A percentile compares a stretch with the other conserved stretches of the same genome.
Evolutionary conservation across 2,113 vertebrate genomes (phyloP).

Genomic region (Zosterops borbonicus): DNA sequence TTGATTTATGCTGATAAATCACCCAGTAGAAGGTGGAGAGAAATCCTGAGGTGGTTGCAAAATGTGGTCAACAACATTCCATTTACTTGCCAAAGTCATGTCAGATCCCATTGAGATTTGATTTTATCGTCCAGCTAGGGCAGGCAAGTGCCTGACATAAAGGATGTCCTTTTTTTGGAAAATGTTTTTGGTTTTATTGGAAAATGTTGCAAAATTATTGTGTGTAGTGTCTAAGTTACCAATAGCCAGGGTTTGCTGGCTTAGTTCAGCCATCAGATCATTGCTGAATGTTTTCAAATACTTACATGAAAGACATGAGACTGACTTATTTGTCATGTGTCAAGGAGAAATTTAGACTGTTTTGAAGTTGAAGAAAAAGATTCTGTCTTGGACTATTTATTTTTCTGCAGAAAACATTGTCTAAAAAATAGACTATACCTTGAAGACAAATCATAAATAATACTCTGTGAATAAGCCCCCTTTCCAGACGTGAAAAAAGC

Average conservation of each 20-base stretch:
- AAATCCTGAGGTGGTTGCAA: background rate
- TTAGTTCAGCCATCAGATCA: background rate
- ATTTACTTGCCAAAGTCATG: background rate
- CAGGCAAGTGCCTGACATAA: background rate
- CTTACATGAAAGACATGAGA: background rate
- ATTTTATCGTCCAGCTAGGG: background rate
- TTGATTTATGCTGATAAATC: background rate
- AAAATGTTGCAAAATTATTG: background rate
- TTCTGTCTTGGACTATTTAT: background rate
- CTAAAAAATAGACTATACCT: slow-evolving; percentile 7
- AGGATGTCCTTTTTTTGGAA: background rate
- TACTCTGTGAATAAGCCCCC: background rate
- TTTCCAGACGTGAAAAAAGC: background rate
- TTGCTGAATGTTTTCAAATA: background rate
- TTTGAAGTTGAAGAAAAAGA: background rate
- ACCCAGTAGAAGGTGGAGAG: background rate
- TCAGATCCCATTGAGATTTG: background rate
- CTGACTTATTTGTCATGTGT: background rate
- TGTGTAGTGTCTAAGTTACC: background rate
- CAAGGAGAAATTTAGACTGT: background rate
- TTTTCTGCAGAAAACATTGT: background rate
- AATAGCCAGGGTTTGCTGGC: background rate
- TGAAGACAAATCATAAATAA: slow-evolving; percentile 23
- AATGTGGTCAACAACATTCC: accelerated
- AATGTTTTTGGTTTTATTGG: background rate